Conservation (phyloP, 2,113 vertebrate genomes). For the Antigone vipio region DNA sequence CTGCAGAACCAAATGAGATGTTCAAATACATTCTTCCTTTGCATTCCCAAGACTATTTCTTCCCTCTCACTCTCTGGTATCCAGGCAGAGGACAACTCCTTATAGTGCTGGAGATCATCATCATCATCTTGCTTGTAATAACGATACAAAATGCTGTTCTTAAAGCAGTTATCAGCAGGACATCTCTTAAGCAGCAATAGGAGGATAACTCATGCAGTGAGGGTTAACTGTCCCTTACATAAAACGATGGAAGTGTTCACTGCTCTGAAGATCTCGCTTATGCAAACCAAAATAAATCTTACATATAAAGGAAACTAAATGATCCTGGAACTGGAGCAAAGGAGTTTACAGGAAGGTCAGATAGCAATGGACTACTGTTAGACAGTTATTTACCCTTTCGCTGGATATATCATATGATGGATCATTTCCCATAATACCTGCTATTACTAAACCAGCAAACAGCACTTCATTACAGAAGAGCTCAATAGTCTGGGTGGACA, state of each 20-base stretch:
- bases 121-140: constrained; percentile 17
- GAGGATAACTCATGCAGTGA: constrained; percentile 36
- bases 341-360: constrained; percentile 13
- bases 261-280: constrained; percentile 35
- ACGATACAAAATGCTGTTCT: constrained; percentile 22
- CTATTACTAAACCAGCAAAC: constrained; percentile 31
- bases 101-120: neutral
- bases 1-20: neutral
- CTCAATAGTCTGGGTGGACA: neutral
- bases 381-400: neutral
- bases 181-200: constrained; percentile 28
- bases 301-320: constrained; percentile 37
- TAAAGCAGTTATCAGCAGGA: constrained; percentile 45
- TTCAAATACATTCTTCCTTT: neutral
- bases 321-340: neutral
- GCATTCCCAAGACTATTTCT: neutral
- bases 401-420: neutral
- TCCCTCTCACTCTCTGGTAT: neutral
- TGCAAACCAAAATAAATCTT: constrained; percentile 42
- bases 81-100: neutral
- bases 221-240: constrained; percentile 34
- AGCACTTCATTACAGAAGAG: constrained; percentile 11
- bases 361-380: neutral
- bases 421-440: neutral
- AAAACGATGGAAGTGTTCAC: neutral